These are phyloP conservation scores for Brachyalestes nurse DNA, from an alignment of 2,797 vertebrate species.

Conservation along the genomic window DNA sequence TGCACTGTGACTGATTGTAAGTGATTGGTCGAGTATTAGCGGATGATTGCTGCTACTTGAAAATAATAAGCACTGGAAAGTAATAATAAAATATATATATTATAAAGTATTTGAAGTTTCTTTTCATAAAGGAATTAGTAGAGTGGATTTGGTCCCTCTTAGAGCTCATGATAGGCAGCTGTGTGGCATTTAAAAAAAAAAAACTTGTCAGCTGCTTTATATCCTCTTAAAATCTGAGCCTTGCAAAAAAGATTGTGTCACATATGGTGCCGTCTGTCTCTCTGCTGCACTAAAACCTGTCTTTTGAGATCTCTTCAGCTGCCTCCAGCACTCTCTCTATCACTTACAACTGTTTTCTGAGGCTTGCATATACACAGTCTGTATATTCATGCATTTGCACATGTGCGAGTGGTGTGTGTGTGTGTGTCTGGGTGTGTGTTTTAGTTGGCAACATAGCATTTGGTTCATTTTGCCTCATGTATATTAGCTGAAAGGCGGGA, in stretches of 20 bases:
- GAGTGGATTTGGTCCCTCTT: not conserved
- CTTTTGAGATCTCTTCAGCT: slow-evolving; percentile 28
- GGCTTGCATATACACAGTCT: not conserved
- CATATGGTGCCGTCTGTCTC: slow-evolving; percentile 50
- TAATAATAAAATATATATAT: not conserved
- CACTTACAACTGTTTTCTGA: slow-evolving; percentile 1
- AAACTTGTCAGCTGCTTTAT: slow-evolving; percentile 32
- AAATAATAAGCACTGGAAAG: not conserved
- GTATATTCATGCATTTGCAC: slow-evolving; percentile 12
- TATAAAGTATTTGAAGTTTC: not conserved
- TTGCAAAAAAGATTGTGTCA: slow-evolving; percentile 23
- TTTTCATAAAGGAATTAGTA: slow-evolving; percentile 13
- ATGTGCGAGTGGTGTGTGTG: slow-evolving; percentile 13
- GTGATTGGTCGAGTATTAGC: not conserved
- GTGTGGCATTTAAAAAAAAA: slow-evolving; percentile 30
- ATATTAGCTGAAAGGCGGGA: slow-evolving; percentile 58
- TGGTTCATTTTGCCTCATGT: slow-evolving; percentile 67
- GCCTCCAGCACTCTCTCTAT: not conserved
- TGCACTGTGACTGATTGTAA: not conserved
- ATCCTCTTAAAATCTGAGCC: slow-evolving; percentile 30
- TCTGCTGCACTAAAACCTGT: slow-evolving; percentile 22
- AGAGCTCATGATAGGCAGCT: not conserved
- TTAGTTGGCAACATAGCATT: slow-evolving; percentile 22
- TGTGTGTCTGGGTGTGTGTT: slow-evolving; percentile 7
- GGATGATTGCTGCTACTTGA: slow-evolving; percentile 1